Conservation (phyloP, 2,888 invertebrate species). For the Sisyra terminalis region DNA sequence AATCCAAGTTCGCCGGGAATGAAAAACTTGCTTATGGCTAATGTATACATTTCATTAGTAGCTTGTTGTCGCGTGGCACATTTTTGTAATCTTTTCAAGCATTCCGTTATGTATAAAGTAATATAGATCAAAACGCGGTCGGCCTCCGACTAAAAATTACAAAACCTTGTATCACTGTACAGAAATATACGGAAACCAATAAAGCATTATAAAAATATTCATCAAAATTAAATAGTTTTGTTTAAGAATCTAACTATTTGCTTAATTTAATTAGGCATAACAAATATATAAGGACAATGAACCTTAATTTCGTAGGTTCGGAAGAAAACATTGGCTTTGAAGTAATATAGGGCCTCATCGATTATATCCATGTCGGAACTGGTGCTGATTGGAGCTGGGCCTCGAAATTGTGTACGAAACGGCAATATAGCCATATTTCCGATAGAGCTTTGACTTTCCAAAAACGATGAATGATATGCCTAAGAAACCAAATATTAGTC, state of each 20-base stretch:
- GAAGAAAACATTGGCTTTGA: constrained; percentile 99
- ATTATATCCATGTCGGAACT: constrained; percentile 74
- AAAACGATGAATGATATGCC: constrained; percentile 92
- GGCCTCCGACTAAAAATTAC: constrained; percentile 66
- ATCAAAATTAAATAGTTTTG: too few relatives aligned
- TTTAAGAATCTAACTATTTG: too few relatives aligned
- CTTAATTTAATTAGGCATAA: constrained; percentile 3
- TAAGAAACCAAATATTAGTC: constrained; percentile 24
- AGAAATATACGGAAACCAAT: too few relatives aligned
- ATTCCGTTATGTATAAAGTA: constrained; percentile 94
- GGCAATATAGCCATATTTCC: constrained; percentile 92
- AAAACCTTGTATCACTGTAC: too few relatives aligned
- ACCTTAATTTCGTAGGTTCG: constrained; percentile 98
- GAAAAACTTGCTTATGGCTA: constrained; percentile 89
- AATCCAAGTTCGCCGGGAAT: constrained; percentile 93
- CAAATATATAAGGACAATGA: too few relatives aligned
- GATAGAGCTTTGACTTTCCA: constrained; percentile 52
- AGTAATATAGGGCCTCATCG: constrained; percentile 92
- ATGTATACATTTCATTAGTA: constrained; percentile 86
- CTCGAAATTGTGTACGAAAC: constrained; percentile 75
- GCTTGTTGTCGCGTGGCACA: constrained; percentile 82
- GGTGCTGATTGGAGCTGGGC: constrained; percentile 69
- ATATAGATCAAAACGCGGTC: constrained; percentile 95
- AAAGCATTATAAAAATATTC: too few relatives aligned
- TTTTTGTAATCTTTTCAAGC: constrained; percentile 84